Evolutionary conservation across 2,797 vertebrate species (phyloP).

Genomic region (Mormyrops attenuatus): DNA sequence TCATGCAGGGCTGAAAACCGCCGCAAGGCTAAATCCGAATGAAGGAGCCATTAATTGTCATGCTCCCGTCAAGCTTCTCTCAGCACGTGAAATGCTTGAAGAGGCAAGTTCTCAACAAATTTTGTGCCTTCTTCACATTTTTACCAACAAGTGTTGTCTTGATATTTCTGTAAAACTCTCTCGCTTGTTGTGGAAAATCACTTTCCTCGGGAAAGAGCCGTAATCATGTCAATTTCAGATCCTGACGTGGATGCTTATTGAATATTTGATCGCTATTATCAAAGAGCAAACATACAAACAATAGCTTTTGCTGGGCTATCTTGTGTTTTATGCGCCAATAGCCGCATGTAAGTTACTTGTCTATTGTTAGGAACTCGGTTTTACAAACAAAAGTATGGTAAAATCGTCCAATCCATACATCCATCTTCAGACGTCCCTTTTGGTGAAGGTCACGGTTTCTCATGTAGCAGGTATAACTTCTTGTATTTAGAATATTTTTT

Average conservation of each 20-base stretch:
- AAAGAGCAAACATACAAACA: not conserved
- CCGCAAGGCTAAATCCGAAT: not conserved
- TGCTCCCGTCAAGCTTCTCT: not conserved
- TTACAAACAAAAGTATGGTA: not conserved
- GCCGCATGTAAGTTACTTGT: not conserved
- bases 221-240: constrained; percentile 13
- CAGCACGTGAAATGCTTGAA: not conserved
- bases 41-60: not conserved
- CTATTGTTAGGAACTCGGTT: not conserved
- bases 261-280: not conserved
- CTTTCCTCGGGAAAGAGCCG: not conserved
- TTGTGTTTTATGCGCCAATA: not conserved
- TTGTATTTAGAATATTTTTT: not conserved
- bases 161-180: not conserved
- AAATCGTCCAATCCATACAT: not conserved
- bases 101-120: not conserved
- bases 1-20: not conserved
- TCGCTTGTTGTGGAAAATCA: not conserved
- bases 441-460: not conserved
- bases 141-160: constrained; percentile 19
- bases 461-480: not conserved
- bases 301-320: not conserved
- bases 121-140: constrained; percentile 11
- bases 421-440: not conserved
- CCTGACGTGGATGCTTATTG: not conserved